Evolutionary conservation across 2,888 invertebrate genomes (phyloP).

Genomic region (Heteromurus nitidus): DNA sequence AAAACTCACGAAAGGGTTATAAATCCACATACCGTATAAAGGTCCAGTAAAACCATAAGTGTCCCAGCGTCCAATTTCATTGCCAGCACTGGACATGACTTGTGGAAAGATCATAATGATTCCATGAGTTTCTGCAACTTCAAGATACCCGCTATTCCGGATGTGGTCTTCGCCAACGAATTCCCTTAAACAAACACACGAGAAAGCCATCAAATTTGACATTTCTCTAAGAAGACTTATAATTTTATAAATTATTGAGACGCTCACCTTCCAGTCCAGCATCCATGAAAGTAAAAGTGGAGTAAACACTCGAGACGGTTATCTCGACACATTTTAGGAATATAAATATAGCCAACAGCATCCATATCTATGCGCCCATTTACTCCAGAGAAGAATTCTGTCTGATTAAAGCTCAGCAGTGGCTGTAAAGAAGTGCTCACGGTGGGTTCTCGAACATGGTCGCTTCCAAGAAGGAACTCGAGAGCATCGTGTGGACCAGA

Average conservation of each 20-base stretch:
- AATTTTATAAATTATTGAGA: too few relatives aligned
- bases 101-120: slow-evolving; percentile 72
- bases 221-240: not conserved
- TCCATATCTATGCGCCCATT: slow-evolving; percentile 63
- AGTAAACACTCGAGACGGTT: slow-evolving; percentile 48
- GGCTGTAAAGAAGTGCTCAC: slow-evolving; percentile 40
- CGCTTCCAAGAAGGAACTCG: slow-evolving; percentile 39
- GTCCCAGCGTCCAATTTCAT: slow-evolving; percentile 71
- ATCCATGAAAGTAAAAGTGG: slow-evolving; percentile 73
- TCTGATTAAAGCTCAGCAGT: slow-evolving; percentile 65
- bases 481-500: slow-evolving; percentile 51
- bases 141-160: slow-evolving; percentile 66
- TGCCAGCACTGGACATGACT: slow-evolving; percentile 30
- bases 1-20: not conserved
- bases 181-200: slow-evolving; percentile 40
- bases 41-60: slow-evolving; percentile 68
- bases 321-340: slow-evolving; percentile 60
- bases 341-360: slow-evolving; percentile 62
- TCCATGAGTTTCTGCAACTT: slow-evolving; percentile 67
- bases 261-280: slow-evolving; percentile 53
- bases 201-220: not conserved
- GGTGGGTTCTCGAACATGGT: not conserved
- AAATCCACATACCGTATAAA: slow-evolving; percentile 60
- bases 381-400: slow-evolving; percentile 60
- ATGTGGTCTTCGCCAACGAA: slow-evolving; percentile 66